phyloP scores from a whole-genome alignment of 2,113 vertebrate genomes.

The Catharus bicknelli region DNA sequence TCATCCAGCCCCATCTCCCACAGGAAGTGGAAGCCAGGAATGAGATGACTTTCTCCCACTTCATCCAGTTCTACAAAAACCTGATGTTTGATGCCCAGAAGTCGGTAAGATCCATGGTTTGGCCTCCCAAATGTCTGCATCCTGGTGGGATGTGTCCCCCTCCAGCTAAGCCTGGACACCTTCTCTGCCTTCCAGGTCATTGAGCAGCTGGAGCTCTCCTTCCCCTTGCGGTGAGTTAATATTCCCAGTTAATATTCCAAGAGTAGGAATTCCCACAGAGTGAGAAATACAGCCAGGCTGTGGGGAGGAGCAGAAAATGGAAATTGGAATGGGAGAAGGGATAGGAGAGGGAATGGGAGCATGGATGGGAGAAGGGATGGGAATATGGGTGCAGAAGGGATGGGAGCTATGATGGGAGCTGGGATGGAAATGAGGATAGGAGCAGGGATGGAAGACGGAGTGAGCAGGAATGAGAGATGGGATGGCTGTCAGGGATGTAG shows the following conservation, averaged over 20 bases:
- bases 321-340: neutral
- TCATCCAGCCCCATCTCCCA: neutral
- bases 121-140: neutral
- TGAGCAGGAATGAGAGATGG: neutral
- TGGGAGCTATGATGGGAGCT: neutral
- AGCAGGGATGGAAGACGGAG: neutral
- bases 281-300: neutral
- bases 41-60: conserved; percentile 82
- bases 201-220: conserved; percentile 87
- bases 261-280: neutral
- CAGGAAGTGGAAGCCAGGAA: conserved; percentile 85
- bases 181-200: conserved; percentile 74
- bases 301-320: neutral
- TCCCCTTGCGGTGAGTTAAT: conserved; percentile 81
- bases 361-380: neutral
- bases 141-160: accelerated
- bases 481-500: neutral
- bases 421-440: no score
- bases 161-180: neutral
- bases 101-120: conserved; percentile 68
- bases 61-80: conserved; percentile 86
- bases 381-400: neutral
- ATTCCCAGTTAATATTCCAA: neutral
- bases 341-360: accelerated
- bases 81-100: conserved; percentile 88